Conservation (phyloP, 2,888 invertebrate genomes). For the Scelioninae gen. 1 region DNA sequence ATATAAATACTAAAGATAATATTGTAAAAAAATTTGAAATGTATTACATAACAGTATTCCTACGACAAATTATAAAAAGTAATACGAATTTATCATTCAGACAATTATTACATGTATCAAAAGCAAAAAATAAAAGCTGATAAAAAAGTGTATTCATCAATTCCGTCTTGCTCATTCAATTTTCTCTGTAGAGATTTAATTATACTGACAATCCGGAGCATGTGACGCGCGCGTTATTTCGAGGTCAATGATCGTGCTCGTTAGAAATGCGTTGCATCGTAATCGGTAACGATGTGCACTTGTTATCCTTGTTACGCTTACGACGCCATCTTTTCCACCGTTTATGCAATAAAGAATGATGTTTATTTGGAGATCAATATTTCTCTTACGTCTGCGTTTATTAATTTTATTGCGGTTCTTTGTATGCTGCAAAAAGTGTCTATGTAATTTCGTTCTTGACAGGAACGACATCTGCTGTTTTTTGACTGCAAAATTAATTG, state of each 20-base stretch:
- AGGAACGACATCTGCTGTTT: slow-evolving; percentile 11
- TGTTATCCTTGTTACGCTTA: slow-evolving; percentile 61
- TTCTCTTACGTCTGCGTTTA: slow-evolving; percentile 31
- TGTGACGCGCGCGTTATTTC: slow-evolving; percentile 48
- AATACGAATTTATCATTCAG: too few relatives aligned
- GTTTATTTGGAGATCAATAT: slow-evolving; percentile 33
- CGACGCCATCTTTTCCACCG: slow-evolving; percentile 45
- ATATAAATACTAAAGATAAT: too few relatives aligned
- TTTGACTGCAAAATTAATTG: not conserved
- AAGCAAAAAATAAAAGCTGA: too few relatives aligned
- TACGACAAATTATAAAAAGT: too few relatives aligned
- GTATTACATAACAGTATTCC: too few relatives aligned
- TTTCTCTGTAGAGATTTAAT: slow-evolving; percentile 46
- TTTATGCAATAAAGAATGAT: slow-evolving; percentile 48
- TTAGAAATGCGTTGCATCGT: slow-evolving; percentile 42
- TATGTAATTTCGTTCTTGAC: slow-evolving; percentile 13
- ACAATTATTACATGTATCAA: not conserved
- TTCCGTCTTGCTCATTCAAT: slow-evolving; percentile 35
- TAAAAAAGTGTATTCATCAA: too few relatives aligned
- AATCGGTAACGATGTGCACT: slow-evolving; percentile 51
- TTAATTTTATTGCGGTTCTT: slow-evolving; percentile 14
- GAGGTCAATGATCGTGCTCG: slow-evolving; percentile 63
- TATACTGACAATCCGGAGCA: slow-evolving; percentile 52
- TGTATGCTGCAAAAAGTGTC: not conserved
- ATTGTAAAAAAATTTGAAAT: too few relatives aligned